phyloP scores from a whole-genome alignment of 2,888 invertebrate species.

The Allolobophora icterica region DNA sequence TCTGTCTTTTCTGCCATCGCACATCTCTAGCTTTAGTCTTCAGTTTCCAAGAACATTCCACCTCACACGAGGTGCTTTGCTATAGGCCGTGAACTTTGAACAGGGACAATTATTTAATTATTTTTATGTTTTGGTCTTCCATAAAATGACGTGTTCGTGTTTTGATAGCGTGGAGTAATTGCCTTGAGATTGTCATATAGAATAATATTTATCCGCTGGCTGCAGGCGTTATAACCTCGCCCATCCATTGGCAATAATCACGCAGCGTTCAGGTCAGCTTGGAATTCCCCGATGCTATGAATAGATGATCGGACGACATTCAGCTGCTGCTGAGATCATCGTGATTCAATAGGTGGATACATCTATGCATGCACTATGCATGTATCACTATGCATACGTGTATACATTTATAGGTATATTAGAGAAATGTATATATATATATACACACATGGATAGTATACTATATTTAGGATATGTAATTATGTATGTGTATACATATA shows the following conservation, averaged over 20 bases:
- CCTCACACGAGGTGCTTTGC: background rate
- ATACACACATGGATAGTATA: background rate
- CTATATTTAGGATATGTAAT: background rate
- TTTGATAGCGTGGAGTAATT: background rate
- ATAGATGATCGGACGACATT: background rate
- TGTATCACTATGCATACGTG: background rate
- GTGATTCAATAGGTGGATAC: background rate
- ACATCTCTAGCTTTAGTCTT: background rate
- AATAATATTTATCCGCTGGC: background rate
- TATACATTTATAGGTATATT: background rate
- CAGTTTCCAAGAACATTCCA: background rate
- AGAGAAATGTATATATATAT: background rate
- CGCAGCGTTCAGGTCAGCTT: background rate
- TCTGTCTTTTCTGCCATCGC: no score
- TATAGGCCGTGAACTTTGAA: background rate
- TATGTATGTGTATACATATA: background rate
- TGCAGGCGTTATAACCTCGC: no score
- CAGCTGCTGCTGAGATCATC: background rate
- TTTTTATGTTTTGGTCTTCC: background rate
- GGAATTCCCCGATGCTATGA: slow-evolving; percentile 5
- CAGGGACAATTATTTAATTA: background rate
- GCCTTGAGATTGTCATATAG: background rate
- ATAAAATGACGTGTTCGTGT: slow-evolving; percentile 4
- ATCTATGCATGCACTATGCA: background rate
- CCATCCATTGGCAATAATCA: background rate